Percentiles rank a stretch among this genome's conserved stretches.
Evolutionary conservation across 2,113 vertebrate genomes (phyloP).

Genomic region (Cathartes aura): DNA sequence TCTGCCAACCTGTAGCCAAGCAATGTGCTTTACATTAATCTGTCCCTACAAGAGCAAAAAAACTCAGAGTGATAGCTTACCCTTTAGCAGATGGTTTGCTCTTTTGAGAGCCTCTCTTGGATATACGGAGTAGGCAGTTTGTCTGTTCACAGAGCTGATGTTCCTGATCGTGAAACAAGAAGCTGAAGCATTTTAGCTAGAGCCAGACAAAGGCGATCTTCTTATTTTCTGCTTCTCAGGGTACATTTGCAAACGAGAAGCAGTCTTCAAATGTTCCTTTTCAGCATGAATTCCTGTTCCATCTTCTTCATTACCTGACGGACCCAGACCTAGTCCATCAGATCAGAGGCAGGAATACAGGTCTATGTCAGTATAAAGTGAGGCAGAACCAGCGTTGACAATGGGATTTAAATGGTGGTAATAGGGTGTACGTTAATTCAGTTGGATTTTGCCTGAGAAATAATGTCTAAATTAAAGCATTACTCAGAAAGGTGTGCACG

Average conservation of each 20-base stretch:
- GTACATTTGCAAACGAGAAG: not conserved
- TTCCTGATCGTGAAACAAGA: not conserved
- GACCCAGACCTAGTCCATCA: not conserved
- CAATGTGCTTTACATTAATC: not conserved
- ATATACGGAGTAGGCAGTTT: not conserved
- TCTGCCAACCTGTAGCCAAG: not conserved
- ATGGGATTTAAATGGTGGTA: constrained; percentile 46
- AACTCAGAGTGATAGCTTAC: not conserved
- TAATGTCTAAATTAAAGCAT: constrained; percentile 45
- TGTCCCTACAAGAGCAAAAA: not conserved
- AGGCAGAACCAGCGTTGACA: not conserved
- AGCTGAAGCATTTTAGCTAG: not conserved
- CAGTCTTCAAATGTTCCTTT: not conserved
- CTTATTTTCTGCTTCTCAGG: not conserved
- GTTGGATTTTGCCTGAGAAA: constrained; percentile 55
- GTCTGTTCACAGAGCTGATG: not conserved
- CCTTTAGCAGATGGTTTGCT: not conserved
- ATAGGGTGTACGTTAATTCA: constrained; percentile 42
- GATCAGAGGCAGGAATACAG: not conserved
- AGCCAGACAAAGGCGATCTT: not conserved
- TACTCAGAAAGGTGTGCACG: not conserved
- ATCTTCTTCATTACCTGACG: not conserved
- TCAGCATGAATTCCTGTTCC: not conserved
- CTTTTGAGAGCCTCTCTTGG: not conserved
- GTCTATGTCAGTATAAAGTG: not conserved